These are phyloP conservation scores for Oligia fasciuncula DNA, from an alignment of 2,888 invertebrate species.

Conservation along the genomic window DNA sequence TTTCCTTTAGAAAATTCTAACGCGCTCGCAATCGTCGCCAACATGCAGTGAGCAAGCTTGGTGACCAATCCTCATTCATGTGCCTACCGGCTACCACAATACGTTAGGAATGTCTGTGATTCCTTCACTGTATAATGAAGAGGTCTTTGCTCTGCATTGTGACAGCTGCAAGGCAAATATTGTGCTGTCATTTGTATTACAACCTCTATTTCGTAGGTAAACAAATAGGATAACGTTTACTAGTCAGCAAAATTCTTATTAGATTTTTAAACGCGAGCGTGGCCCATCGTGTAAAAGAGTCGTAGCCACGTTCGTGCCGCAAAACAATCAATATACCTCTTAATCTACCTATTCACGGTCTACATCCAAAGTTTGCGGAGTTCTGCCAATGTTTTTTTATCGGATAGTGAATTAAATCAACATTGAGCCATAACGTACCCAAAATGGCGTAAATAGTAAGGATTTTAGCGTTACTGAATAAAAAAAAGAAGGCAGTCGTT, in stretches of 20 bases:
- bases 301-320: conserved; percentile 23
- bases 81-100: too few species aligned
- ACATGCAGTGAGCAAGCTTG: not conserved
- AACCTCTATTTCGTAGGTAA: not conserved
- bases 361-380: not conserved
- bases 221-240: not conserved
- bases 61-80: not conserved
- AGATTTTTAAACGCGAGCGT: conserved; percentile 12
- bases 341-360: not conserved
- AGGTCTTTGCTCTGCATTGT: not conserved
- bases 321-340: conserved; percentile 43
- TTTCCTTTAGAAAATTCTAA: too few species aligned
- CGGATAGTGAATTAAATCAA: not conserved
- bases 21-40: not conserved
- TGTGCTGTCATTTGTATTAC: not conserved
- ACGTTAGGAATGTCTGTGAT: too few species aligned
- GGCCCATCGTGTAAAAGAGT: conserved; percentile 7
- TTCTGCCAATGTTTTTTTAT: not conserved
- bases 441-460: not conserved
- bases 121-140: not conserved
- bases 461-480: not conserved
- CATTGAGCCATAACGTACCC: not conserved
- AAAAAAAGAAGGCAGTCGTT: not conserved
- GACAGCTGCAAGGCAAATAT: not conserved
- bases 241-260: not conserved